Conservation (phyloP, 2,113 vertebrate genomes). For the Pandion haliaetus region DNA sequence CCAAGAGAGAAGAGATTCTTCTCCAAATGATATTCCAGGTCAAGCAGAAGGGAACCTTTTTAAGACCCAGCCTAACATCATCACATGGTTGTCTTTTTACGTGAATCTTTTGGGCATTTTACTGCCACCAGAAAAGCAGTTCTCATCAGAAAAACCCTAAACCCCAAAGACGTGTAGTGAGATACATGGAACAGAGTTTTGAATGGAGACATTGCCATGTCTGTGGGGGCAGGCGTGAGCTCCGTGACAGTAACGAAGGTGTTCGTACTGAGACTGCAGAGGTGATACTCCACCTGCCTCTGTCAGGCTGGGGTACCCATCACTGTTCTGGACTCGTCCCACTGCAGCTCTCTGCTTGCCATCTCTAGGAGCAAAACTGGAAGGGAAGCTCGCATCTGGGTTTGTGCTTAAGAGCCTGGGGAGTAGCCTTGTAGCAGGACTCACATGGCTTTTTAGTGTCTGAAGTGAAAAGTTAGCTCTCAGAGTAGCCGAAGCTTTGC, state of each 20-base stretch:
- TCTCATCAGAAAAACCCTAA: neutral
- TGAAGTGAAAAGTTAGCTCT: neutral
- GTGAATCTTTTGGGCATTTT: neutral
- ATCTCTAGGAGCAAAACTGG: neutral
- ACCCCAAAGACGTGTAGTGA: neutral
- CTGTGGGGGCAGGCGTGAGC: neutral
- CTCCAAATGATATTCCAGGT: neutral
- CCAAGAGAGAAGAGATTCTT: neutral
- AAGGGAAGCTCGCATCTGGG: neutral
- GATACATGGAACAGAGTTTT: neutral
- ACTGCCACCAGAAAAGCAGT: neutral
- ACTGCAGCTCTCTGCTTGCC: neutral
- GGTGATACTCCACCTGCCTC: neutral
- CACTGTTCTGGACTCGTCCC: neutral
- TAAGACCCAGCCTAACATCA: neutral
- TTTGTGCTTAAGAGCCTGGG: neutral
- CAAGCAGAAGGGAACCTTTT: neutral
- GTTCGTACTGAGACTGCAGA: neutral
- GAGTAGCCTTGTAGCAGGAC: neutral
- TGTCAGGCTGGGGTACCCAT: neutral
- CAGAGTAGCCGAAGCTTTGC: neutral
- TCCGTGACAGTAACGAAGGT: neutral
- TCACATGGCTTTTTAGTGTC: neutral
- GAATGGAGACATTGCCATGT: neutral
- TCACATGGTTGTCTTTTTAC: neutral